These are phyloP conservation scores for Athrips mouffetella DNA, from an alignment of 2,888 invertebrate species.

Conservation along the genomic window DNA sequence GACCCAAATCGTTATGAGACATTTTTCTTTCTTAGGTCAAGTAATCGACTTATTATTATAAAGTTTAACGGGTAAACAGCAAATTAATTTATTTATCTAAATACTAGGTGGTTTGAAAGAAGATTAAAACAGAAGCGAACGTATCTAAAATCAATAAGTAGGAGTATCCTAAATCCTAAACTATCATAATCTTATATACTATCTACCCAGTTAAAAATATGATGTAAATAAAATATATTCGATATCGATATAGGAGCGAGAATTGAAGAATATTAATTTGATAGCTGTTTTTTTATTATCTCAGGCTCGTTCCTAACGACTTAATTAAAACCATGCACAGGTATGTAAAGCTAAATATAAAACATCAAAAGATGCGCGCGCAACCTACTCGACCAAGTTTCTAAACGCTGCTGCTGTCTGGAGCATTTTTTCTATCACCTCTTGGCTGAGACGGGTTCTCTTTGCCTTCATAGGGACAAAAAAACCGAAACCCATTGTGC, in stretches of 20 bases:
- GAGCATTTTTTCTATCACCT: slow-evolving; percentile 56
- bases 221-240: too few species aligned
- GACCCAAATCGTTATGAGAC: slow-evolving; percentile 28
- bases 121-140: too few species aligned
- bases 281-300: background rate
- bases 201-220: too few species aligned
- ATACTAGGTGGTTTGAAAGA: too few species aligned
- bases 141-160: too few species aligned
- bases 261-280: background rate
- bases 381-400: slow-evolving; percentile 46
- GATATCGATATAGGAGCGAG: too few species aligned
- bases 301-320: slow-evolving; percentile 46
- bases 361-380: slow-evolving; percentile 57
- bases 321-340: slow-evolving; percentile 45
- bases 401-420: slow-evolving; percentile 56
- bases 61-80: too few species aligned
- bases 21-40: too few species aligned
- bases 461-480: slow-evolving; percentile 52
- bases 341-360: slow-evolving; percentile 53
- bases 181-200: too few species aligned
- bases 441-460: slow-evolving; percentile 53
- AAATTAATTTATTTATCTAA: too few species aligned
- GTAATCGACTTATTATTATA: too few species aligned
- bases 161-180: too few species aligned
- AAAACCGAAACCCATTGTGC: slow-evolving; percentile 64